These are phyloP conservation scores for Ashinkailepas kermadecensis DNA, from an alignment of 2,888 invertebrate genomes.

Conservation along the genomic window DNA sequence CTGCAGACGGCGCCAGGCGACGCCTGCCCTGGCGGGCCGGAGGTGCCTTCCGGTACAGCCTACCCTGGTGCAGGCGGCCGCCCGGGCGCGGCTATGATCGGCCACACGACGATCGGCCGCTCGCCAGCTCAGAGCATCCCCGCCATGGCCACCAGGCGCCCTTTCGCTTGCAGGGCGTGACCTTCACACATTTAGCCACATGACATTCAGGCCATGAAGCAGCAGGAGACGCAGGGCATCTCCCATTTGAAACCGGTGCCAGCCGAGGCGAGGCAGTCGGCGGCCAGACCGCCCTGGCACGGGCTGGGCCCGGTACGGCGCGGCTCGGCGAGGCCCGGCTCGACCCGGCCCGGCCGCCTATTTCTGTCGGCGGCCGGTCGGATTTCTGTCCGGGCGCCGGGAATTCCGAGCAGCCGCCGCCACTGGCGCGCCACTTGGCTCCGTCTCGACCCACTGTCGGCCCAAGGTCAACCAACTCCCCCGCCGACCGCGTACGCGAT, in stretches of 20 bases:
- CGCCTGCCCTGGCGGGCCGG: too few relatives aligned
- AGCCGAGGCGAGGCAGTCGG: background rate
- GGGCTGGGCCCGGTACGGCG: background rate
- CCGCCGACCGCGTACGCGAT: background rate
- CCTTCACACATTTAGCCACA: background rate
- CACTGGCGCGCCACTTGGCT: background rate
- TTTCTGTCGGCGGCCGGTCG: background rate
- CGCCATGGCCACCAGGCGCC: too few relatives aligned
- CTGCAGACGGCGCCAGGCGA: too few relatives aligned
- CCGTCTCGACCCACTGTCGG: background rate
- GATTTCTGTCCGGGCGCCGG: background rate
- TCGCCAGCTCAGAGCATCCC: too few relatives aligned
- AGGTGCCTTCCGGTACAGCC: too few relatives aligned
- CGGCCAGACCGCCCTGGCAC: background rate
- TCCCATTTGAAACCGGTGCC: background rate
- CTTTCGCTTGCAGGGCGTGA: too few relatives aligned
- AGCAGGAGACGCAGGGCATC: background rate
- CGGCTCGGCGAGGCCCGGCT: background rate
- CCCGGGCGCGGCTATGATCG: too few relatives aligned
- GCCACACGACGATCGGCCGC: too few relatives aligned
- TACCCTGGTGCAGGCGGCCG: too few relatives aligned
- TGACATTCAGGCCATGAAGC: background rate
- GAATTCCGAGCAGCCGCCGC: background rate
- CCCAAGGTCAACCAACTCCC: background rate
- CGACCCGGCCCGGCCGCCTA: background rate